Conservation (phyloP, 2,888 invertebrate species). For the Litoditis marina region DNA sequence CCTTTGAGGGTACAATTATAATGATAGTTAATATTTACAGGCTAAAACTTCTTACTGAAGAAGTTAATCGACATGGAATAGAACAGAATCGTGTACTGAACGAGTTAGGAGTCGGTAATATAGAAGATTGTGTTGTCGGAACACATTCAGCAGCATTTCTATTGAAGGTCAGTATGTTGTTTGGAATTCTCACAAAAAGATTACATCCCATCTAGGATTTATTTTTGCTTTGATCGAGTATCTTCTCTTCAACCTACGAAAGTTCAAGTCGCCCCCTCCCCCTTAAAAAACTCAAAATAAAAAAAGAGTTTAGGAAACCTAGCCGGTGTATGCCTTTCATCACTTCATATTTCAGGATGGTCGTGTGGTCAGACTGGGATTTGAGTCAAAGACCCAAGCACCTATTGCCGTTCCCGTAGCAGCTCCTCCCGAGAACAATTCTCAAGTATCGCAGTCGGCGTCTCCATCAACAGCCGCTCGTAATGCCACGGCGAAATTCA, state of each 20-base stretch:
- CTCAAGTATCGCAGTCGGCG: not conserved
- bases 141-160: conserved; percentile 9
- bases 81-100: not conserved
- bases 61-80: conserved; percentile 11
- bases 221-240: no score
- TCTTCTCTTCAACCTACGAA: no score
- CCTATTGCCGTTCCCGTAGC: not conserved
- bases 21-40: not conserved
- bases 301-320: no score
- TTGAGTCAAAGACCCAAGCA: conserved; percentile 4
- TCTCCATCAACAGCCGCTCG: conserved; percentile 9
- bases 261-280: no score
- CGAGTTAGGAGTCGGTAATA: conserved; percentile 1
- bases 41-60: conserved; percentile 7
- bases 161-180: conserved; percentile 4
- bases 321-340: no score
- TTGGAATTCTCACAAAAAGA: not conserved
- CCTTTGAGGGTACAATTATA: no score
- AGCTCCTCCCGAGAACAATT: not conserved
- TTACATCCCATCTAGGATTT: no score
- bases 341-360: conserved; percentile 10
- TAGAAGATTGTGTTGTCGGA: conserved; percentile 4
- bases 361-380: not conserved
- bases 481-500: conserved; percentile 15
- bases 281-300: no score